These are phyloP conservation scores for Vimba vimba DNA, from an alignment of 2,113 vertebrate genomes.

Conservation along the genomic window DNA sequence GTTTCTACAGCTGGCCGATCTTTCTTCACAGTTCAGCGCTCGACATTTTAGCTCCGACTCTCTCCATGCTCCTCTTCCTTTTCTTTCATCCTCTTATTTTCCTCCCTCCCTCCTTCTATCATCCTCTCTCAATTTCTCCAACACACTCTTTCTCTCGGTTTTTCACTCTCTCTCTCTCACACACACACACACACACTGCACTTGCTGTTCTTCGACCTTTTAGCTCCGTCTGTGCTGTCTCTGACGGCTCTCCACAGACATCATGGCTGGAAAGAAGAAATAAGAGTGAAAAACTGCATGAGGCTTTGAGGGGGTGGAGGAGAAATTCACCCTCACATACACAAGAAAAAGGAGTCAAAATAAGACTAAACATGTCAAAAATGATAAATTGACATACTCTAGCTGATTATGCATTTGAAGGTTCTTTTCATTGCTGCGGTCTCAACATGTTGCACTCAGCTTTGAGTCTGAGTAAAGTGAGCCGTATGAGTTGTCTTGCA, in stretches of 20 bases:
- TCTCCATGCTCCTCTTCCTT: slow-evolving; percentile 22
- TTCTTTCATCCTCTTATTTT: slow-evolving; percentile 31
- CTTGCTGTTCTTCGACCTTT: slow-evolving; percentile 55
- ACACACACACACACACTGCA: slow-evolving; percentile 52
- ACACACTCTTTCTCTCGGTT: not conserved
- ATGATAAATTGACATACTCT: not conserved
- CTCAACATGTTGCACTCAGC: not conserved
- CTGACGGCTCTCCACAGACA: not conserved
- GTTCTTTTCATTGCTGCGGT: not conserved
- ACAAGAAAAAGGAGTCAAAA: not conserved
- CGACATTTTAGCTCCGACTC: slow-evolving; percentile 48
- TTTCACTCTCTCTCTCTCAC: not conserved
- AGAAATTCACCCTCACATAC: not conserved
- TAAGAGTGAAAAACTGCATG: not conserved
- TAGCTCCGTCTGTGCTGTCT: not conserved
- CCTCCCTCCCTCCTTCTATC: slow-evolving; percentile 26
- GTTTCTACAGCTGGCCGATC: slow-evolving; percentile 28
- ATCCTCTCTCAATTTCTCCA: not conserved
- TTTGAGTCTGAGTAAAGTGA: not conserved
- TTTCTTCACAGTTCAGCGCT: slow-evolving; percentile 53
- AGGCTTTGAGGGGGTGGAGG: not conserved
- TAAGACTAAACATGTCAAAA: not conserved
- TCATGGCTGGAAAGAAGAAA: slow-evolving; percentile 12
- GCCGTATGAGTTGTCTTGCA: not conserved
- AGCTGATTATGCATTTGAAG: not conserved